Evolutionary conservation across 2,797 vertebrate species (phyloP), one percentile per base, ranked within the genome.

Genomic region (Darevskia nairensis): DNA sequence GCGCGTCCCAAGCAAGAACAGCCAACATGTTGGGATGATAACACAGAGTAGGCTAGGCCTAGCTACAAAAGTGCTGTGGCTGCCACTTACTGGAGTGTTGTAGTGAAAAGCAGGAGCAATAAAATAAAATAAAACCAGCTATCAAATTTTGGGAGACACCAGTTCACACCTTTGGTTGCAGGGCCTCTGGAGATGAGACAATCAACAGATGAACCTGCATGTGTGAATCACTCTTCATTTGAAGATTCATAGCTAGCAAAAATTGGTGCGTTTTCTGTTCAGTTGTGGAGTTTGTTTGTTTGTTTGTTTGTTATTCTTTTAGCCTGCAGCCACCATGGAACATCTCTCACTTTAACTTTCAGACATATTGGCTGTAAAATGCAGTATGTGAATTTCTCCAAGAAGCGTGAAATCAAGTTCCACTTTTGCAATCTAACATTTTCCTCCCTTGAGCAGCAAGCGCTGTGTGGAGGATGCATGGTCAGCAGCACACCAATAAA

Each of bases 391-490:
- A 93, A 93, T 88, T 92, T 92, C 88, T 93, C 82, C 86, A 80
- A 91, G 91, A 93, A 92, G 90, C 10, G 0, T 92, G 94, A 95
- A 95, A 94, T 93, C 88, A 92, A 90, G 59, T 94, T 95, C 86
- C 35, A 91, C 64, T 94, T 94, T 92, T 91, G 79, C 59, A 93
- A 95, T 88, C 86, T 92, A 94, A 92, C 84, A 88, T 91, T 94
- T 94, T 93, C 80, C 82, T 88, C 88, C 89, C 89, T 87, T 89
- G 72, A 93, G 92, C 89, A 83, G 89, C 88, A 93, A 94, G 93
- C 84, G 15, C 19, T 91, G 84, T 68, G 8, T 46, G 81, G 5
- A 85, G 76, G 68, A 69, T 85, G 59, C 86, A 87, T 79, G 92
- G 90, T 93, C 74, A 93, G 86, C 72, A 92, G 83, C 80, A 92